Base-by-base conservation (phyloP, 2,888 invertebrate species). In the Creontiades dilutus region DNA sequence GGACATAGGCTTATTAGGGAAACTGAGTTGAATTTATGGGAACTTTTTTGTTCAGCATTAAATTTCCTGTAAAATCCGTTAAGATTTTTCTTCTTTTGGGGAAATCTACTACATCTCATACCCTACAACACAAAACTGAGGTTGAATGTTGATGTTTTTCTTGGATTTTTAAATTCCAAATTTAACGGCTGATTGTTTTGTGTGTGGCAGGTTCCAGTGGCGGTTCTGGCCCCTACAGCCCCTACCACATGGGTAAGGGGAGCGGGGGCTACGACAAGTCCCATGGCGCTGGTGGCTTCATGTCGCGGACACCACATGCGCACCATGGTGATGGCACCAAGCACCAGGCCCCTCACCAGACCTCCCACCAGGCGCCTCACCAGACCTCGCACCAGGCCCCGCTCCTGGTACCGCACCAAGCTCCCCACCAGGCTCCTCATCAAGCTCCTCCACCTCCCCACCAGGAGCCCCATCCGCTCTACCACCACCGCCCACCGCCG, bases 241-340 rank as follows among this genome's bases (percentile, higher is more conserved):
- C 75, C 9, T 86, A 86, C 47, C 85, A 85, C 85, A 57, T 85
- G 55, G 28, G 52, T 14, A 81, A 82, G 48, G 52, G 52, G 52
- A 85, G 61, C 85, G 61, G 61, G 55, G 84, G 28, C 57, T 84
- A 84, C 84, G 86, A 86, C 37, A 85, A 85, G 57, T 28, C 19
- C 11, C 80, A 80, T 46, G 80, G n/a, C 37, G 28, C 52, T 2
- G 19, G 19, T 19, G 61, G n/a, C 3, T 9, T 19, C 37, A 27
- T 82, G 52, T 52, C 52, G 2, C 48, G 82, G 19, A n/a, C 82
- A 0, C 5, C 48, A 4, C 81, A 81, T 12, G 52, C 12, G 4
- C 82, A 48, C 13, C 82, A 46, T 9, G 46, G 46, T 16, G 47
- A 80, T n/a, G 7, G 19, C 80, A 23, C 68, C 23, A 46, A 80